Base-by-base conservation (phyloP, 1,140 invertebrate genomes). In the Hyposmocoma kahamanoa region DNA sequence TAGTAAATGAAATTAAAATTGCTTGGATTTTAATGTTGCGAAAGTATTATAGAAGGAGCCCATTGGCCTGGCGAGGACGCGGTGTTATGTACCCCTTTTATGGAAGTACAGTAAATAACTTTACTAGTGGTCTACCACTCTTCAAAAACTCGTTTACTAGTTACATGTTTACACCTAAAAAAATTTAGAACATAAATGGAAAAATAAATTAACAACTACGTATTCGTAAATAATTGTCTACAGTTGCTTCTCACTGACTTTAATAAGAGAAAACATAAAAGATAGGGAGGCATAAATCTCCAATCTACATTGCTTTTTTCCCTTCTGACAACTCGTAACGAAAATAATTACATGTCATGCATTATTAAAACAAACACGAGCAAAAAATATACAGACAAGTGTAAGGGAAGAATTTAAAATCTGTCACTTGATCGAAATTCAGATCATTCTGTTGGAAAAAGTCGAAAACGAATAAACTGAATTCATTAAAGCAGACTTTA, bases 331-430 rank as follows among this genome's bases (percentile, higher is more conserved):
- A 51, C 53, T 66, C 51, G 59, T 66, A 69, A 57, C 59, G 47
- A 72, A 73, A 74, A 72, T 75, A 76, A 79, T 72, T 69, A 76
- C 70, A 72, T 36, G 54, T 79, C 71, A 84, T 82, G 77, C 65
- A 82, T 84, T 84, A 84, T 84, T 78, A 64, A 82, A 79, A 69
- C 71, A 68, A 70, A 67, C 51, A 53, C 22, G 36, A 17, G 38
- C 45, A 78, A 83, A 75, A 84, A 81, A 36, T 52, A 44, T 58
- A 66, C 36, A 51, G 56, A 67, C 77, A 85, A 85, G 79, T 85
- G 79, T 83, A 85, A 82, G 71, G 57, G 67, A 82, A 79, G 74
- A 85, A 83, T 83, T 85, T 77, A 76, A 82, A 83, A 83, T 85
- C 72, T 85, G 76, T 85, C 82, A 85, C 76, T 72, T 59, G 56